These are phyloP conservation scores for Spea hammondii DNA, from an alignment of 2,797 vertebrate species.

Conservation along the genomic window DNA sequence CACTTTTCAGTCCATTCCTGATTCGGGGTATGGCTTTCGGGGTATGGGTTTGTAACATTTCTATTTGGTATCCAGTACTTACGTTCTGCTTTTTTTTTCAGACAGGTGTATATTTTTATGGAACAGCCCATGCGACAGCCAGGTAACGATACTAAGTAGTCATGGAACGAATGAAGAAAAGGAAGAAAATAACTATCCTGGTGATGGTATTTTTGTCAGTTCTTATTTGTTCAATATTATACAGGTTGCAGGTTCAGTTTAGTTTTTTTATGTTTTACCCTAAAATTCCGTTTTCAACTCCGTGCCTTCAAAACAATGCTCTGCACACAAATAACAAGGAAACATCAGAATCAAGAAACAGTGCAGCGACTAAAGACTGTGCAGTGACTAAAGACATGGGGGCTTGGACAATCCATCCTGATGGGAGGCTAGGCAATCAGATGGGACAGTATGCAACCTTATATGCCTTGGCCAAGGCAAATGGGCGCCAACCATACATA, in stretches of 20 bases:
- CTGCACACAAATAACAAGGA: neutral
- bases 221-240: conserved; percentile 13
- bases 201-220: conserved; percentile 11
- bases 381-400: neutral
- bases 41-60: too few relatives aligned
- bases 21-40: too few relatives aligned
- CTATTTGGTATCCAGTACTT: neutral
- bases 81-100: conserved; percentile 1
- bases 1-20: too few relatives aligned
- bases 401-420: conserved; percentile 57
- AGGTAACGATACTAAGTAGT: neutral
- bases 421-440: conserved; percentile 58
- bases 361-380: neutral
- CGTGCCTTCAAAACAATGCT: conserved; percentile 11
- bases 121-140: neutral
- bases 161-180: conserved; percentile 35
- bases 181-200: conserved; percentile 17
- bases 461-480: conserved; percentile 59
- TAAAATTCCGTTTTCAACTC: conserved; percentile 1
- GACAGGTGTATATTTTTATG: conserved; percentile 26
- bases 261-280: conserved; percentile 27
- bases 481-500: conserved; percentile 56
- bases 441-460: conserved; percentile 61
- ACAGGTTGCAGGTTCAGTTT: conserved; percentile 19
- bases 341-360: neutral